phyloP scores from a whole-genome alignment of 2,797 vertebrate genomes.

The Ambastaia sidthimunki region DNA sequence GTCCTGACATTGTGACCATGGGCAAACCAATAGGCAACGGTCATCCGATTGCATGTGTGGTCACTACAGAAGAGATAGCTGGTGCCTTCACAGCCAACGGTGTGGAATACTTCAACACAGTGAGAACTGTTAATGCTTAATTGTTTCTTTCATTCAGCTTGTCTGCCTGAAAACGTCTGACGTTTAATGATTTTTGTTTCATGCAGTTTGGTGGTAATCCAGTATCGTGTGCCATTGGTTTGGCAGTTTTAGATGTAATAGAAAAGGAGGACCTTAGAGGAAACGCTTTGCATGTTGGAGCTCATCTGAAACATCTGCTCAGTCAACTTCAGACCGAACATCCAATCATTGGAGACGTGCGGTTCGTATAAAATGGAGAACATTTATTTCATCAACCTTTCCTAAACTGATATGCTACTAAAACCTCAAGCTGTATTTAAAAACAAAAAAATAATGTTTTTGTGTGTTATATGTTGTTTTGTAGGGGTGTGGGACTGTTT shows the following conservation, averaged over 20 bases:
- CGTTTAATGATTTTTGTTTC: slow-evolving; percentile 9
- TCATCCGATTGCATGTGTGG: slow-evolving; percentile 90
- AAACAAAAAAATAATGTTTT: background rate
- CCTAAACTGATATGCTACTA: background rate
- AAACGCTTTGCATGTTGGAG: slow-evolving; percentile 83
- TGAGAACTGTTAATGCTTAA: slow-evolving; percentile 67
- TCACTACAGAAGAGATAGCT: slow-evolving; percentile 87
- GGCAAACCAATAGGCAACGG: slow-evolving; percentile 97
- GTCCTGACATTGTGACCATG: slow-evolving; percentile 91
- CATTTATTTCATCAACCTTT: background rate
- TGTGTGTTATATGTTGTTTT: background rate
- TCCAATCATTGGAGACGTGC: slow-evolving; percentile 87
- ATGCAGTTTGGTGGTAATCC: slow-evolving; percentile 92
- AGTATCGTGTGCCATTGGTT: slow-evolving; percentile 90
- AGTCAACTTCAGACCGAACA: slow-evolving; percentile 81
- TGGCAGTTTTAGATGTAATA: slow-evolving; percentile 89
- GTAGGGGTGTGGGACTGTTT: slow-evolving; percentile 89
- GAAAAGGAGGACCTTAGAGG: slow-evolving; percentile 86
- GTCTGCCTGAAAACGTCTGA: background rate
- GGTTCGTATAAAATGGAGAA: slow-evolving; percentile 72
- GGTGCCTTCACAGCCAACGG: slow-evolving; percentile 86
- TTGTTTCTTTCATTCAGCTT: background rate
- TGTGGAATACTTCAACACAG: slow-evolving; percentile 96
- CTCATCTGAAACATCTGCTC: slow-evolving; percentile 81
- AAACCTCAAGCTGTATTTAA: background rate